Percentiles rank a stretch among this genome's conserved stretches.
These are phyloP conservation scores for Baryphthengus martii DNA, from an alignment of 2,113 vertebrate species.

Conservation along the genomic window DNA sequence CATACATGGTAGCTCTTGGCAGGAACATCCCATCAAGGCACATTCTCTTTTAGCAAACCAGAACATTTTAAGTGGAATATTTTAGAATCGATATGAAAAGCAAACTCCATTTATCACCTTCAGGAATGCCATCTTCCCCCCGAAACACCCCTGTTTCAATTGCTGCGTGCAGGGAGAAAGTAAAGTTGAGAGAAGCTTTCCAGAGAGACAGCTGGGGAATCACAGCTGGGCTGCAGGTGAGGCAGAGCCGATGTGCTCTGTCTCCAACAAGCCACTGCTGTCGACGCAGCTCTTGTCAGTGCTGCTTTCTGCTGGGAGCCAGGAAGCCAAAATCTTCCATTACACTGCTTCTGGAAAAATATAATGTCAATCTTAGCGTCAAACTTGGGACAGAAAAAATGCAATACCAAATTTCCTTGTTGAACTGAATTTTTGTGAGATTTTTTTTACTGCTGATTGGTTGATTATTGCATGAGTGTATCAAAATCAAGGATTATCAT, in stretches of 20 bases:
- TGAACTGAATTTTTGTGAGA: not conserved
- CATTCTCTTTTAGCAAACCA: not conserved
- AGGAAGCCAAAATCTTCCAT: not conserved
- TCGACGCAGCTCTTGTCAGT: not conserved
- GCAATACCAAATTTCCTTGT: not conserved
- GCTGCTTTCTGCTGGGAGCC: not conserved
- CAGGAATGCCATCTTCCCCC: not conserved
- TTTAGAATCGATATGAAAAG: not conserved
- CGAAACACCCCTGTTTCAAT: not conserved
- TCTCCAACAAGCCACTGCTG: not conserved
- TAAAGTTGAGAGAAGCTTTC: not conserved
- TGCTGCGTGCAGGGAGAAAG: not conserved
- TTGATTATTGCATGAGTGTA: not conserved
- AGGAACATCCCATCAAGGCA: not conserved
- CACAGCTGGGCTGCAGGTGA: conserved; percentile 24
- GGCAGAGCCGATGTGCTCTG: not conserved
- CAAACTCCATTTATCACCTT: not conserved
- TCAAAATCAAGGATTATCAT: not conserved
- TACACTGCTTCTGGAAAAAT: not conserved
- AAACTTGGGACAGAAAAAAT: not conserved
- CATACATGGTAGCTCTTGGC: not conserved
- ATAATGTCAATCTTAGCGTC: not conserved
- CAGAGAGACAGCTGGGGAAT: not conserved
- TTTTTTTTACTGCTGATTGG: not conserved
- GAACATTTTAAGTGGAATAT: not conserved